These are phyloP conservation scores for Eutolmus rufibarbis DNA, from an alignment of 2,888 invertebrate genomes.

Conservation along the genomic window DNA sequence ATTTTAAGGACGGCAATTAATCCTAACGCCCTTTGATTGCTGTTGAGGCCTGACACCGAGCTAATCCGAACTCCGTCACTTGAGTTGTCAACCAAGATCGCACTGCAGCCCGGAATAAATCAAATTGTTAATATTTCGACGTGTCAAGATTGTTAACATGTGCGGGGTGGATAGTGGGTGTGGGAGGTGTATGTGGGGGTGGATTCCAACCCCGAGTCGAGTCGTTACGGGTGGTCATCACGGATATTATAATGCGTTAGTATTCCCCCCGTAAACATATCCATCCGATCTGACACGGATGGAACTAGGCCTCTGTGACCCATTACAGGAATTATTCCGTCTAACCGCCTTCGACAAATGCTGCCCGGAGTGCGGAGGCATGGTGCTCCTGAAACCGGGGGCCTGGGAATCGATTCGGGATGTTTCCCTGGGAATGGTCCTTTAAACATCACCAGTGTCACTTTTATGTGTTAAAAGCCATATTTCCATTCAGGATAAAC, in stretches of 20 bases:
- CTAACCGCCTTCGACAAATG: not conserved
- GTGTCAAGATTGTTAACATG: not conserved
- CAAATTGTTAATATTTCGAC: not conserved
- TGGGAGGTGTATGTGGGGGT: not conserved
- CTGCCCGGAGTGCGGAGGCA: not conserved
- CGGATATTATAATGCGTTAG: not conserved
- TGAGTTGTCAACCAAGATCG: not conserved
- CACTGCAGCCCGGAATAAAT: not conserved
- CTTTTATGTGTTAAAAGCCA: constrained; percentile 20
- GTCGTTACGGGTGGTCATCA: not conserved
- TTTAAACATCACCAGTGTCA: constrained; percentile 14
- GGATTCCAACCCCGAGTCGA: not conserved
- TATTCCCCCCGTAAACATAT: not conserved
- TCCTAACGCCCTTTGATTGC: not conserved
- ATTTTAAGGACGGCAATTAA: not conserved
- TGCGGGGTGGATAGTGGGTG: not conserved
- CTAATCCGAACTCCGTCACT: not conserved
- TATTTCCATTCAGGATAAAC: constrained; percentile 13
- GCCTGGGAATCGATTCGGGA: constrained; percentile 14
- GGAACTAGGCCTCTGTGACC: constrained; percentile 10
- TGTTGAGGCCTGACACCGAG: not conserved
- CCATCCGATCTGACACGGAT: not conserved
- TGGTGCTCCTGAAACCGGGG: not conserved
- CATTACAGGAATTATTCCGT: constrained; percentile 18
- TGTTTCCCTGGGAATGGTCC: not conserved